Conservation (phyloP, 35 echinoderm and acorn worm species). For the Hemicentrotus pulcherrimus region DNA sequence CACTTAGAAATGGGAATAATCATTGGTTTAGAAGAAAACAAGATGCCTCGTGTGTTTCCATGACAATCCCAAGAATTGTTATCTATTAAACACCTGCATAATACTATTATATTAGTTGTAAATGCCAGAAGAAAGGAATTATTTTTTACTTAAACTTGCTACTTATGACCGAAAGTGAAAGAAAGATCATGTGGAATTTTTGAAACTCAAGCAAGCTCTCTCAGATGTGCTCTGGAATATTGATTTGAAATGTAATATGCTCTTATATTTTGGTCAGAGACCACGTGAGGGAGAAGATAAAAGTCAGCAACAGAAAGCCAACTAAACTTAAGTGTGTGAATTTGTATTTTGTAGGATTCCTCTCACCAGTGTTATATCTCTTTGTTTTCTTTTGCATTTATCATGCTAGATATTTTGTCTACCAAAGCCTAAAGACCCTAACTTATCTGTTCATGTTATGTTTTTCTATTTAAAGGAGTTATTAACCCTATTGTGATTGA, state of each 20-base stretch:
- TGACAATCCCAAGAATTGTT: neutral
- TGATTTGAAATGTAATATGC: too few relatives aligned
- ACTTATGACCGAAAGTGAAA: neutral
- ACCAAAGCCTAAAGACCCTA: constrained; percentile 5
- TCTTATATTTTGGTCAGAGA: neutral
- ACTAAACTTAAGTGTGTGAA: constrained; percentile 36
- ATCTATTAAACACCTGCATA: neutral
- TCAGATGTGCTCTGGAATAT: too few relatives aligned
- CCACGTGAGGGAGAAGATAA: neutral
- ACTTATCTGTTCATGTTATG: neutral
- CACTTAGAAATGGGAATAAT: too few relatives aligned
- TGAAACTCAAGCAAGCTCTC: too few relatives aligned
- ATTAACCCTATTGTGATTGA: too few relatives aligned
- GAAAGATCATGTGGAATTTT: too few relatives aligned
- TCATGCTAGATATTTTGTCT: constrained; percentile 14
- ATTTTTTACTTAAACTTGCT: neutral
- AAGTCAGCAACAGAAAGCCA: neutral
- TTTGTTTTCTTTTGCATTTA: constrained; percentile 21
- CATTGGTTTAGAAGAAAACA: neutral
- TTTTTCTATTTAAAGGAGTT: neutral
- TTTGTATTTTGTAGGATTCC: constrained; percentile 26
- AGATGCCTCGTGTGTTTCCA: neutral
- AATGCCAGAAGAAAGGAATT: neutral
- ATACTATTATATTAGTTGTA: neutral
- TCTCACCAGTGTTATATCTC: neutral